Percentiles rank a stretch among this genome's conserved stretches.
phyloP scores from a whole-genome alignment of 1,140 invertebrate genomes.

The Ridgeia piscesae region DNA sequence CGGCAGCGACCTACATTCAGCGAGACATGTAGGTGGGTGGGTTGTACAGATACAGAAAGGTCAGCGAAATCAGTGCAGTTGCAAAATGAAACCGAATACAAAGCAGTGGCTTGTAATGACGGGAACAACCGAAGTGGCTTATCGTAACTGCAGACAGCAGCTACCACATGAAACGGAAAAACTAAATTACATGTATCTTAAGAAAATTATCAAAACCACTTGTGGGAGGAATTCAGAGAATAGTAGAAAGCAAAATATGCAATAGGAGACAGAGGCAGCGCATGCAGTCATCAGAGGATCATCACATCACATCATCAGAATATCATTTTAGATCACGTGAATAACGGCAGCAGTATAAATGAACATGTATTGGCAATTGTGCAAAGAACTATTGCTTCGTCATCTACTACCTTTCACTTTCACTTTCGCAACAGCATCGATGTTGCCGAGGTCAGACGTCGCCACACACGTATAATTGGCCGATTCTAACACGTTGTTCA shows the following conservation, averaged over 20 bases:
- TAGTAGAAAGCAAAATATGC: not conserved
- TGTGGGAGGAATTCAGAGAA: not conserved
- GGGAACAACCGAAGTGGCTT: not conserved
- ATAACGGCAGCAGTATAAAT: not conserved
- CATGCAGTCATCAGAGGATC: not conserved
- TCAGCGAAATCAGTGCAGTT: not conserved
- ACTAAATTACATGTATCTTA: not conserved
- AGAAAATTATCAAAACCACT: not conserved
- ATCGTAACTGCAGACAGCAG: not conserved
- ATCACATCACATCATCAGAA: too few species aligned
- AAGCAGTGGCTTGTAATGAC: not conserved
- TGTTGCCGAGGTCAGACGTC: slow-evolving; percentile 87
- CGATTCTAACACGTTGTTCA: slow-evolving; percentile 85
- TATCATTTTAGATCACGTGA: not conserved
- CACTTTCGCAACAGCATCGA: slow-evolving; percentile 82
- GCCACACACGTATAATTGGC: slow-evolving; percentile 97
- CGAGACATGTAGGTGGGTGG: not conserved
- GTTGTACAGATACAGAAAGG: not conserved
- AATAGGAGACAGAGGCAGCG: not conserved
- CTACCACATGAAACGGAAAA: not conserved
- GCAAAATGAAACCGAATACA: not conserved
- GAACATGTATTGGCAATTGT: not conserved
- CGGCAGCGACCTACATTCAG: not conserved
- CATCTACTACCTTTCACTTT: slow-evolving; percentile 83
- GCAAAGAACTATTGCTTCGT: not conserved